These are phyloP conservation scores for Chymomyza procnemis DNA, from an alignment of 2,888 invertebrate species.

Conservation along the genomic window DNA sequence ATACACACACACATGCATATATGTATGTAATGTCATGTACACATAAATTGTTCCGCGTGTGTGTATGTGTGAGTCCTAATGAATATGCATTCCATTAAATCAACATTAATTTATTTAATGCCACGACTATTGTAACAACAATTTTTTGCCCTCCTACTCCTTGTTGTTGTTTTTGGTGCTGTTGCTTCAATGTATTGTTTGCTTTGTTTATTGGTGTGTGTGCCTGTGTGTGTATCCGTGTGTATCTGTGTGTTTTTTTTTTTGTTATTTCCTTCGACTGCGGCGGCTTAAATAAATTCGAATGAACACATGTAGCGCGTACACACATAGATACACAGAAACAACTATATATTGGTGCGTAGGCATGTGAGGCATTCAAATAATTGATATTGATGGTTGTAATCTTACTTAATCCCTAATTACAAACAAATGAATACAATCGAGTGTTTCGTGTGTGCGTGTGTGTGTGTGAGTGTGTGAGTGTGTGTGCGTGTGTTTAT, in stretches of 20 bases:
- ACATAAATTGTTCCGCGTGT: conserved; percentile 7
- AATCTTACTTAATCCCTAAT: conserved; percentile 72
- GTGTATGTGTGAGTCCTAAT: conserved; percentile 39
- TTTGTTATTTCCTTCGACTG: background rate
- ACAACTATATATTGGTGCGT: background rate
- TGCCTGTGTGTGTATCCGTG: conserved; percentile 1
- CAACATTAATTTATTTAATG: conserved; percentile 71
- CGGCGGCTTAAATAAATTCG: conserved; percentile 49
- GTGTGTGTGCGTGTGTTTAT: background rate
- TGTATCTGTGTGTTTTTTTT: background rate
- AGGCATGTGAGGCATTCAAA: conserved; percentile 33
- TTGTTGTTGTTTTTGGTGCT: conserved; percentile 27
- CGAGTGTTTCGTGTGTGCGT: background rate
- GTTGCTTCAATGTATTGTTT: conserved; percentile 1
- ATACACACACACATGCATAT: background rate
- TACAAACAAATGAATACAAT: conserved; percentile 66
- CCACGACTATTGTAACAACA: conserved; percentile 37
- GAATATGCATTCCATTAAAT: conserved; percentile 73
- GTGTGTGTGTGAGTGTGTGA: background rate
- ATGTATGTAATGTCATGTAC: background rate
- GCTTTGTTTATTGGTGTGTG: background rate
- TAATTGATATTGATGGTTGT: conserved; percentile 73
- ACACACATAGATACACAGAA: background rate
- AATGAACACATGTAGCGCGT: conserved; percentile 48
- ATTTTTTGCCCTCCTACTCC: background rate